A percentile compares a stretch with the other conserved stretches of the same genome.
Conservation (phyloP, 2,113 vertebrate genomes). For the Gorilla gorilla region DNA sequence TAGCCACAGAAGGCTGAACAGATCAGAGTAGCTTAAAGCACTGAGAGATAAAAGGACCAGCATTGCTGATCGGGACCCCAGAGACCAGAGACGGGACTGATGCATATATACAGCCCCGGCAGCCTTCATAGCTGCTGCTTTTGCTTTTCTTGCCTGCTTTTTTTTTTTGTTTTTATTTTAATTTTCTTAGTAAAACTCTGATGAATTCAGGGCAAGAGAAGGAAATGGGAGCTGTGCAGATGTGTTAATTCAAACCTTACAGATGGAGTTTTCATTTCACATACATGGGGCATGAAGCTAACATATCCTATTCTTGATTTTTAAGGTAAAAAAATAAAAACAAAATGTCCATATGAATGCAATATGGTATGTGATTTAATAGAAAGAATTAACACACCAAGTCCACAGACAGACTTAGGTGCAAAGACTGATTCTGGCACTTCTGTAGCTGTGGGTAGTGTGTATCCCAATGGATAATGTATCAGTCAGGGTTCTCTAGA, state of each 20-base stretch:
- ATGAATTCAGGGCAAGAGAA: constrained; percentile 52
- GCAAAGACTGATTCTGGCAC: not conserved
- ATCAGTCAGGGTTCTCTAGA: too few species aligned
- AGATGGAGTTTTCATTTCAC: not conserved
- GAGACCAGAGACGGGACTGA: constrained; percentile 74
- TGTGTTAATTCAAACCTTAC: not conserved
- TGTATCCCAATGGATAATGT: not conserved
- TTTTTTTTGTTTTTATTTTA: not conserved
- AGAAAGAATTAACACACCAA: not conserved
- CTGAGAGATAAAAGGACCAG: constrained; percentile 79
- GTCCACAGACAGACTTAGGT: not conserved
- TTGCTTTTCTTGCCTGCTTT: not conserved
- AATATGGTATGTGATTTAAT: not conserved
- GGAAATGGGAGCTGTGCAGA: not conserved
- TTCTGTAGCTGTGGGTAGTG: not conserved
- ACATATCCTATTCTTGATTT: not conserved
- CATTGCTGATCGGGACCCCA: constrained; percentile 53
- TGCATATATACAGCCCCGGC: constrained; percentile 49
- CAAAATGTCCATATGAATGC: not conserved
- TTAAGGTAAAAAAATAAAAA: not conserved
- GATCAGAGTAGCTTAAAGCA: constrained; percentile 82
- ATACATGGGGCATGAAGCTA: not conserved
- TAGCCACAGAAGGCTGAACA: constrained; percentile 83
- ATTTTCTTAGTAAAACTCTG: constrained; percentile 68
- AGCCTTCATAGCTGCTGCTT: not conserved